phyloP scores from a whole-genome alignment of 2,888 invertebrate genomes.

The Andrena flavipes region DNA sequence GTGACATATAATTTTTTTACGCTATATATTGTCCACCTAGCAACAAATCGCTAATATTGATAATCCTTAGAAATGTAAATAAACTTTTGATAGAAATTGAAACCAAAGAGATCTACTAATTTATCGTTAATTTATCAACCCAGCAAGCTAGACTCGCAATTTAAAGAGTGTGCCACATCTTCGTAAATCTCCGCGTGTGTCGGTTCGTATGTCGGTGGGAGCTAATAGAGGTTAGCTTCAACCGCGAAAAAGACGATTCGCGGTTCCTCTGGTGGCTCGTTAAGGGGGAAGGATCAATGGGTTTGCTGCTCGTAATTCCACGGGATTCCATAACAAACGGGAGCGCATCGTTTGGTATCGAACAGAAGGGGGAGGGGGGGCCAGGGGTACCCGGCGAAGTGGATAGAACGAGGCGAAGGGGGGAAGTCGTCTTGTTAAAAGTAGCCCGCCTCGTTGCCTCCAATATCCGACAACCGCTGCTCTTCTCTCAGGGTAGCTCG shows the following conservation, averaged over 20 bases:
- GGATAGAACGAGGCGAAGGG: constrained; percentile 33
- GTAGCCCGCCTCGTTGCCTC: constrained; percentile 84
- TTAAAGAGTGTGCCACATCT: not conserved
- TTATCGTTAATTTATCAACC: too few relatives aligned
- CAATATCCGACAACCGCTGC: constrained; percentile 81
- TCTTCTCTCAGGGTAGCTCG: constrained; percentile 74
- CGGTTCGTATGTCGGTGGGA: not conserved
- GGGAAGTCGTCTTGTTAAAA: constrained; percentile 83
- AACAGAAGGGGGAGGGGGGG: constrained; percentile 39
- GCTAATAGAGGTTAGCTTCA: constrained; percentile 50
- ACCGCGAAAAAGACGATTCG: constrained; percentile 70
- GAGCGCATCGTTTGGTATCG: constrained; percentile 68
- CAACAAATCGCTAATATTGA: not conserved
- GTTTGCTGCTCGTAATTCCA: constrained; percentile 76
- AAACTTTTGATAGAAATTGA: not conserved
- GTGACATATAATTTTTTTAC: too few relatives aligned
- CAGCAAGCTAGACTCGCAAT: too few relatives aligned
- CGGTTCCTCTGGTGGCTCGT: constrained; percentile 71
- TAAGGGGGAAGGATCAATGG: constrained; percentile 80
- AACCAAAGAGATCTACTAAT: not conserved
- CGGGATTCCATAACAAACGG: constrained; percentile 74
- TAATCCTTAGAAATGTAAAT: not conserved
- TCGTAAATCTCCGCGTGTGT: not conserved
- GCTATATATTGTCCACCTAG: not conserved
- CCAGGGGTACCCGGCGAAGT: constrained; percentile 61